A percentile compares a stretch with the other conserved stretches of the same genome.
Evolutionary conservation across 1,140 invertebrate species (phyloP).

Genomic region (Trichogramma pretiosum): DNA sequence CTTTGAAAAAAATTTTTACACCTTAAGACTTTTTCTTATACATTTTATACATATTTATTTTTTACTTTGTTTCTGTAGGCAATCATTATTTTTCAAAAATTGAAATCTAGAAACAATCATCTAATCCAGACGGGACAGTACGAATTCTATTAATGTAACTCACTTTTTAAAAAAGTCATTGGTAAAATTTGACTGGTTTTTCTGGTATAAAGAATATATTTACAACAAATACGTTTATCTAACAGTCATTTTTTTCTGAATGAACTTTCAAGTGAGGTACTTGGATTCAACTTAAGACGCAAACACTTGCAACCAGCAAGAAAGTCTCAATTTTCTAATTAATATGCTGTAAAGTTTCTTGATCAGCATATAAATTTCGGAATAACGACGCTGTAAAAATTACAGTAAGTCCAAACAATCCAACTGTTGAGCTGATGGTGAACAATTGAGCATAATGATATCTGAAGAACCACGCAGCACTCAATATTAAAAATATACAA

Average conservation of each 20-base stretch:
- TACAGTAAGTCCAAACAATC: slow-evolving; percentile 51
- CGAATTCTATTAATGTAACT: slow-evolving; percentile 2
- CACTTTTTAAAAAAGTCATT: slow-evolving; percentile 1
- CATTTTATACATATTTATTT: neutral
- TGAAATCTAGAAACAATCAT: slow-evolving; percentile 5
- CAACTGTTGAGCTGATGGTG: slow-evolving; percentile 53
- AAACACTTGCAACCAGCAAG: too few species aligned
- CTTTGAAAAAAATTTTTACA: slow-evolving; percentile 3
- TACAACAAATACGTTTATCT: neutral
- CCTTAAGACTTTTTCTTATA: neutral
- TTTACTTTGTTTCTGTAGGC: neutral
- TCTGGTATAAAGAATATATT: neutral
- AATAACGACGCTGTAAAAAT: slow-evolving; percentile 50
- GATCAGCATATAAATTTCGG: slow-evolving; percentile 45
- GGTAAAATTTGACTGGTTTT: slow-evolving; percentile 1
- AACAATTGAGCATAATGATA: slow-evolving; percentile 56
- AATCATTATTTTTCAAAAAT: slow-evolving; percentile 1
- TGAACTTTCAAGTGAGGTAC: slow-evolving; percentile 14
- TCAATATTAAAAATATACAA: slow-evolving; percentile 40
- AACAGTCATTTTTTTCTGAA: slow-evolving; percentile 4
- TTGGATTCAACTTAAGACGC: too few species aligned
- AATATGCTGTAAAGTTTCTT: slow-evolving; percentile 39
- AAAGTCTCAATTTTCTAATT: too few species aligned
- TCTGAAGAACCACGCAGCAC: slow-evolving; percentile 54
- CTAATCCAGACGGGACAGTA: slow-evolving; percentile 1